Percentiles rank a stretch among this genome's conserved stretches.
phyloP scores from a whole-genome alignment of 2,113 vertebrate species.

The Peucedramus taeniatus region DNA sequence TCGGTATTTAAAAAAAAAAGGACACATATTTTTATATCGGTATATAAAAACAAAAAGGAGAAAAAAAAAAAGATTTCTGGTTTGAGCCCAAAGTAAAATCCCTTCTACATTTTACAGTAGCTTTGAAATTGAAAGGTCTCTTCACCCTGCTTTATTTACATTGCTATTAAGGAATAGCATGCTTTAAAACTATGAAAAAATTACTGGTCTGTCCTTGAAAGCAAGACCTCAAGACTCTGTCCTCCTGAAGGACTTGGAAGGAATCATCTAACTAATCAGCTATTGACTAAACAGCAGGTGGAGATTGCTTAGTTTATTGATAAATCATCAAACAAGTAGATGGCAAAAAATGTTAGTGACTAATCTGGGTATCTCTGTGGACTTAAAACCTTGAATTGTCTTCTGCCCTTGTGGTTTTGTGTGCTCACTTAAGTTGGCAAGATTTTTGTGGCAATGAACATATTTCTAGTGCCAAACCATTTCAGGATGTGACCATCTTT shows the following conservation, averaged over 20 bases:
- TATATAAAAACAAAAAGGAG: too few relatives aligned
- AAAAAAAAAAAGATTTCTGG: background rate
- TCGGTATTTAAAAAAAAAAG: accelerated
- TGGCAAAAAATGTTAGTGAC: background rate
- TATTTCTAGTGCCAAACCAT: background rate
- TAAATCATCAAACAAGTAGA: background rate
- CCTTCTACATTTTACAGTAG: background rate
- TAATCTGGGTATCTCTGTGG: background rate
- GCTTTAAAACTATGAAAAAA: background rate
- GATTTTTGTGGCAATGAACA: background rate
- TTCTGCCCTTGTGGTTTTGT: background rate
- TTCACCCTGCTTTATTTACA: background rate
- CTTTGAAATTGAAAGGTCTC: background rate
- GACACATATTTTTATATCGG: too few relatives aligned
- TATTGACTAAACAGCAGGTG: background rate
- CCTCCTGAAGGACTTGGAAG: background rate
- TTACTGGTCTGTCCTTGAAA: background rate
- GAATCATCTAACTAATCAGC: background rate
- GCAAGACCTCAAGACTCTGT: background rate
- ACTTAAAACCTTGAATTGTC: background rate
- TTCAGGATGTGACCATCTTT: background rate
- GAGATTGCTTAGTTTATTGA: background rate
- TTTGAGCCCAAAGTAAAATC: background rate
- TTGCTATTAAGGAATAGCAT: background rate
- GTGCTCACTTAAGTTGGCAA: background rate